Evolutionary conservation across 35 echinoderm and acorn worm genomes (phyloP).

Genomic region (Holothuria glaberrima): DNA sequence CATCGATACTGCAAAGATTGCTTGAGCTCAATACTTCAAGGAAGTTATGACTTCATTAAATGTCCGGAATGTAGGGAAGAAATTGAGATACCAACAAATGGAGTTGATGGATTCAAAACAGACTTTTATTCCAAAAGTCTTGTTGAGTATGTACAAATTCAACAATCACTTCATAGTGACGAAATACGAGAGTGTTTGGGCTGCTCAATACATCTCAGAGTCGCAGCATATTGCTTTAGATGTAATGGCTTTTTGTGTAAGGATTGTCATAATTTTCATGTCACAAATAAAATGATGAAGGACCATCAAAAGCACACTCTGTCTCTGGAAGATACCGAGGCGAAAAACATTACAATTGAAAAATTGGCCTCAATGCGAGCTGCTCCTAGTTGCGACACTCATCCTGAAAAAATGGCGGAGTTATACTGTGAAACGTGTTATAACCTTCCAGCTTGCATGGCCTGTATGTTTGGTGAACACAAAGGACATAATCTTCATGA

Average conservation of each 20-base stretch:
- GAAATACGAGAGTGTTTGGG: not conserved
- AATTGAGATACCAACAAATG: not conserved
- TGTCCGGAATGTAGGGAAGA: constrained; percentile 17
- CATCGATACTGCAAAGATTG: constrained; percentile 26
- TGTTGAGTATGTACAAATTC: constrained; percentile 10
- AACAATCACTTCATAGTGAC: not conserved
- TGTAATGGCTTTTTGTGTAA: constrained; percentile 26
- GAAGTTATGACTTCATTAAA: not conserved
- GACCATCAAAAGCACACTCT: constrained; percentile 7
- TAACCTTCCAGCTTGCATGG: constrained; percentile 10
- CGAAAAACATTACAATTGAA: not conserved
- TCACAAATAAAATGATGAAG: not conserved
- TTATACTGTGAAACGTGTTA: constrained; percentile 9
- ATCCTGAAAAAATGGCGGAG: not conserved
- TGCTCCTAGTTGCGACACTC: not conserved
- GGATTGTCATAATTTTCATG: not conserved
- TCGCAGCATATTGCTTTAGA: constrained; percentile 18
- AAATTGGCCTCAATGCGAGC: constrained; percentile 2
- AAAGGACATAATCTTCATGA: constrained; percentile 27
- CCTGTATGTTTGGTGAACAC: constrained; percentile 4
- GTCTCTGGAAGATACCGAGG: not conserved
- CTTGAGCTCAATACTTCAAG: not conserved
- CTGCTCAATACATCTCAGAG: not conserved
- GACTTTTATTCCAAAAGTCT: constrained; percentile 7
- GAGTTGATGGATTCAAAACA: constrained; percentile 37